Evolutionary conservation across 1,140 invertebrate genomes (phyloP), one percentile per base, ranked within the genome.

Genomic region (Drosophila subobscura): DNA sequence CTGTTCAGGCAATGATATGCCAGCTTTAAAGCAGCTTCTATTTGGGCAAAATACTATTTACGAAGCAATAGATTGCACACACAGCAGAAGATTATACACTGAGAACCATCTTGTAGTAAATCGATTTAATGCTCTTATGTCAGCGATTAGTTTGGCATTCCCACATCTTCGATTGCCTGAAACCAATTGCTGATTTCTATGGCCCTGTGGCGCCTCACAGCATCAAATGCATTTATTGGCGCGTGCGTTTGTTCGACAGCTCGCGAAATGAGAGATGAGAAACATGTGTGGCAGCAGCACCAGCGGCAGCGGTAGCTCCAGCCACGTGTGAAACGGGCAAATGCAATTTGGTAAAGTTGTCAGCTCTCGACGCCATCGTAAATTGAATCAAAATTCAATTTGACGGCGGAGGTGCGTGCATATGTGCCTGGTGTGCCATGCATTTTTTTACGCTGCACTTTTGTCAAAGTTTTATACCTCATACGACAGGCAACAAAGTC

Each of bases 271-370:
- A 4, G 25, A 27, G 25, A 20, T 20, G 33, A 47, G 66, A 40
- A 71, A 72, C 60, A 72, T 72, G 72, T 63, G 57, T 47, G 41
- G 25, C 53, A 42, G 53, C 27, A 51, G 7, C 22, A 25, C 37
- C 60, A n/a, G n/a, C 7, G 7, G 27, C 27, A 4, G 25, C 5
- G 29, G 23, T 7, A n/a, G 41, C 16, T 29, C 29, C 46, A 77
- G 59, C 70, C 57, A 47, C 20, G 79, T 72, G 78, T 68, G 64
- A 81, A 77, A 77, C 68, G 68, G 83, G 79, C 65, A 83, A 81
- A 83, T 81, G 79, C 79, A 81, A 83, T 81, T 81, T 80, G 78
- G 45, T 50, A 73, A 59, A 53, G 57, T 59, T 67, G 54, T 45
- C 40, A 68, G 16, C 53, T 27, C 65, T 45, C 33, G 65, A 71